Base-by-base conservation (phyloP, 2,113 vertebrate genomes). In the Philantomba maxwellii region DNA sequence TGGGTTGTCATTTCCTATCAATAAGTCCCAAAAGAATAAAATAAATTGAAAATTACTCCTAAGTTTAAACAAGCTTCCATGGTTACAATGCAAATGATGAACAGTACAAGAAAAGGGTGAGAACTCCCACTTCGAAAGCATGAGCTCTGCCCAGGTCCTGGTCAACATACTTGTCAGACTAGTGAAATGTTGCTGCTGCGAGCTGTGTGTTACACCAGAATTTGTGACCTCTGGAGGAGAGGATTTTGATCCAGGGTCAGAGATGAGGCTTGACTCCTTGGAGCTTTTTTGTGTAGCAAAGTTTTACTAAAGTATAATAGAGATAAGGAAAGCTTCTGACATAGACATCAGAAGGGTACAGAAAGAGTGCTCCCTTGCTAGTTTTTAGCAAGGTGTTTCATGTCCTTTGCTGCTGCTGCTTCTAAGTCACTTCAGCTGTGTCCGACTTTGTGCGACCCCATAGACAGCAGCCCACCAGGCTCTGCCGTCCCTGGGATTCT, bases 1-100 rank as follows among this genome's bases (percentile, higher is more conserved):
- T 39, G 66, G 2, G 19, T 39, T 70, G 66, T 12, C n/a, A 70
- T 70, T 39, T 70, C 66, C 19, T 70, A 39, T 19, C 62, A 66
- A 39, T 43, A 43, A 55, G 16, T 73, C 60, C 30, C 33, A 62
- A 73, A 89, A 53, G 4, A 53, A 86, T 21, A 70, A 70, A 70
- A 47, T 3, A 87, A 39, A 66, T 25, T 25, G 28, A 87, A 90
- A 60, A 49, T 55, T 85, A 23, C 73, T 94, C 51, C 36, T 96
- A 77, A 77, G 12, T 33, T 75, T 87, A 39, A 83, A 51, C 57
- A 58, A 39, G 6, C 39, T 91, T 5, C 8, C 19, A 80, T 6
- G 13, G 25, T 30, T 81, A 87, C 14, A 51, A 2, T 55, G 28
- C 88, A 88, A 64, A 15, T 1, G 21, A 16, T 0, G 5, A 60